Evolutionary conservation across 2,888 invertebrate species (phyloP), one percentile per base, ranked within the genome.

Genomic region (Andricus curvator): DNA sequence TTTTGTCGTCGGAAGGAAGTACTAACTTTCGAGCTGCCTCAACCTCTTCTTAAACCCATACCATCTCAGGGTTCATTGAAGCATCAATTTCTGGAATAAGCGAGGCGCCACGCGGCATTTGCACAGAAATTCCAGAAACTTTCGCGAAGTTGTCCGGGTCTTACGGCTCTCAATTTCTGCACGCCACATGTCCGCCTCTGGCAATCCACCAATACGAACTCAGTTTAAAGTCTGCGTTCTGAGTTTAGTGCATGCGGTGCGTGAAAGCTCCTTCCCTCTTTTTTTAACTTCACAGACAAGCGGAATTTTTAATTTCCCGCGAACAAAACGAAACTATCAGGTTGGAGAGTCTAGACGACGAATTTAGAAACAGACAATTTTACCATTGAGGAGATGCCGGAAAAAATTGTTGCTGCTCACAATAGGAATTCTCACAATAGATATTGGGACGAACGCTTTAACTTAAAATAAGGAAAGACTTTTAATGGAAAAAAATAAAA

Each of bases 81-180:
- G 86, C 88, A 88, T 89, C 89, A 88, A 89, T 89, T 87, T 86
- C 86, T 85, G 86, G 83, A 88, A 88, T 87, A 88, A 85, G 86
- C 85, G 87, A 86, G 82, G 87, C 87, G 82, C 86, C 85, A 85
- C 84, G 83, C 83, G 83, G 83, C 85, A 88, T 88, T 88, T 85
- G 86, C 86, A 82, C 83, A 83, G 83, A 80, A 84, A 84, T 85
- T 83, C 84, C 84, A 64, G 77, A 81, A 86, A 87, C 86, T 86
- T 85, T 86, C 85, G 85, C 83, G 80, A 86, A 84, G 87, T 88
- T 85, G 86, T 84, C 81, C 83, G 85, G 83, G 85, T 86, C 88
- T 86, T 87, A 84, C 81, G 79, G 85, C 81, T 86, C 86, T 88
- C 87, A 88, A 87, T 88, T 88, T 87, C 87, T 83, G 81, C 81